These are phyloP conservation scores for Myrmecophaga tridactyla DNA, from an alignment of 2,113 vertebrate genomes.

Conservation along the genomic window DNA sequence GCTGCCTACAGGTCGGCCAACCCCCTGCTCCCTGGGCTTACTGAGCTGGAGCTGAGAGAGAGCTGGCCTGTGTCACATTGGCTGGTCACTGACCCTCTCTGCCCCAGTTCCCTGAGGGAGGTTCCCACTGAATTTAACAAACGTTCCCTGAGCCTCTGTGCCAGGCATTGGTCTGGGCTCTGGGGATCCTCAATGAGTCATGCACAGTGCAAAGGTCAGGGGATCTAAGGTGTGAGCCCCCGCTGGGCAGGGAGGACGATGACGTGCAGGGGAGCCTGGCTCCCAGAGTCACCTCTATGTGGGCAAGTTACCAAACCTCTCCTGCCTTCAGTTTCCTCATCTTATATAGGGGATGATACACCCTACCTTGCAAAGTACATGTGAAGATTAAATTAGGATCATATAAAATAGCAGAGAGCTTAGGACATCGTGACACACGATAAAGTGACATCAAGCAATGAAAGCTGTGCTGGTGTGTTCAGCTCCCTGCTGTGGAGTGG, in stretches of 20 bases:
- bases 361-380: neutral
- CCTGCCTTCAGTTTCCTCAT: neutral
- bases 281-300: too few relatives aligned
- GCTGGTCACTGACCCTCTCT: neutral
- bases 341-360: neutral
- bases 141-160: neutral
- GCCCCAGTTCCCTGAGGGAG: neutral
- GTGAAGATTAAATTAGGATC: neutral
- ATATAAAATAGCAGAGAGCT: neutral
- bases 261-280: too few relatives aligned
- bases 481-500: neutral
- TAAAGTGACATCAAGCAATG: neutral
- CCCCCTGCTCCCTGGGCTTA: neutral
- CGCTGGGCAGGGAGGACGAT: neutral
- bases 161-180: neutral
- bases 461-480: neutral
- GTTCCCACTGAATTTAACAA: neutral
- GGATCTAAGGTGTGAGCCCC: accelerated
- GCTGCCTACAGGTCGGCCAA: neutral
- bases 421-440: neutral
- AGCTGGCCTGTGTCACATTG: too few relatives aligned
- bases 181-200: neutral
- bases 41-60: too few relatives aligned
- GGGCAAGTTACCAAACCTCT: neutral
- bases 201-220: neutral